Percentiles rank a stretch among this genome's conserved stretches.
Evolutionary conservation across 1,140 invertebrate genomes (phyloP).

Genomic region (Cotesia glomerata): DNA sequence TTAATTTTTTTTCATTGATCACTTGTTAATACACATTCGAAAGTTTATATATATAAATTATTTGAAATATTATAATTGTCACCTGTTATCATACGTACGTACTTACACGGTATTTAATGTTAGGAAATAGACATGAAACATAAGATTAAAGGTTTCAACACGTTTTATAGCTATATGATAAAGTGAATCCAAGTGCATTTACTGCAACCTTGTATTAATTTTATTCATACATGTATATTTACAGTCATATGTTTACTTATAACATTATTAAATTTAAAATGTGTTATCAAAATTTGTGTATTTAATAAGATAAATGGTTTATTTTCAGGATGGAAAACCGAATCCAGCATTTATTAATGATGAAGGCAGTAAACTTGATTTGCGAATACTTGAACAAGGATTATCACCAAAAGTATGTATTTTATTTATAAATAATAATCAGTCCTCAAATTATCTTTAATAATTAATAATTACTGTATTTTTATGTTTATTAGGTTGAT

Average conservation of each 20-base stretch:
- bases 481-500: not conserved
- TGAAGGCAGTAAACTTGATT: constrained; percentile 35
- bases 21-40: too few relatives aligned
- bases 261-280: not conserved
- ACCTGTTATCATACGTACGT: too few relatives aligned
- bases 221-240: too few relatives aligned
- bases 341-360: constrained; percentile 49
- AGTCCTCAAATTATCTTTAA: not conserved
- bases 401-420: constrained; percentile 8
- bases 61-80: too few relatives aligned
- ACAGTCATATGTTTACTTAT: too few relatives aligned
- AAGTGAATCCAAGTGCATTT: too few relatives aligned
- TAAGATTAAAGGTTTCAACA: too few relatives aligned
- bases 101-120: too few relatives aligned
- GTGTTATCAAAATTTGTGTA: not conserved
- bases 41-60: too few relatives aligned
- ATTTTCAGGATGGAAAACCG: constrained; percentile 42
- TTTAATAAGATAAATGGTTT: not conserved
- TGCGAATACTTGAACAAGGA: not conserved
- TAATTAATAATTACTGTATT: not conserved
- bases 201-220: too few relatives aligned
- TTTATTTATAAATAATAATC: not conserved
- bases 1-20: not conserved
- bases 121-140: too few relatives aligned
- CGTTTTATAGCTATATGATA: too few relatives aligned